phyloP scores from a whole-genome alignment of 37 sponge, comb jelly and placozoan species.

The Ianthella basta region DNA sequence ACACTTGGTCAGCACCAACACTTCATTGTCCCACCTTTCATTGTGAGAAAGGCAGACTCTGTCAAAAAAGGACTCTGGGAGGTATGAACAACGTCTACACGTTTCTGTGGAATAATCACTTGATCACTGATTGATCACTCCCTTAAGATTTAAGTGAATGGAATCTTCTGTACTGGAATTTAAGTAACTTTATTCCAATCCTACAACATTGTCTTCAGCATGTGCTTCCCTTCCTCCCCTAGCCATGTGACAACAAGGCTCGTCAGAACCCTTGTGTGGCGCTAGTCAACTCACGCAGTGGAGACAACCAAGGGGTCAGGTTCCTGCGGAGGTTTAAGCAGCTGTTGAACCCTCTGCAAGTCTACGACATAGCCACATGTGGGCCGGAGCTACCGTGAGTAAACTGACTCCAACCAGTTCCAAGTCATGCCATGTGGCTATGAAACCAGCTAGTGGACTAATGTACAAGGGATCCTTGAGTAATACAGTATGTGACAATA shows the following conservation, averaged over 20 bases:
- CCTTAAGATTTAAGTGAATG: too few relatives aligned
- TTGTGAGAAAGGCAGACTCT: conserved; percentile 66
- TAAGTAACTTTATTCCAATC: too few relatives aligned
- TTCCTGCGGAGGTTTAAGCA: conserved; percentile 87
- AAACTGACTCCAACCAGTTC: background rate
- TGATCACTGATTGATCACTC: too few relatives aligned
- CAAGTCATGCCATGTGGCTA: too few relatives aligned
- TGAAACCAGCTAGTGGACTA: too few relatives aligned
- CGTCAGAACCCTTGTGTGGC: conserved; percentile 86
- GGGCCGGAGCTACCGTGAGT: conserved; percentile 89
- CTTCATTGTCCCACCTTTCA: conserved; percentile 81
- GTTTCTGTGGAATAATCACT: too few relatives aligned
- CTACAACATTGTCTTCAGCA: background rate
- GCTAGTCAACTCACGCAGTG: conserved; percentile 94
- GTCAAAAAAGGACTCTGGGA: conserved; percentile 78
- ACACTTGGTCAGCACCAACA: conserved; percentile 64
- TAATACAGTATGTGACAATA: too few relatives aligned
- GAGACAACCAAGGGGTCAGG: conserved; percentile 93
- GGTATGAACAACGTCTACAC: conserved; percentile 38
- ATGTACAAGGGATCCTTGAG: too few relatives aligned
- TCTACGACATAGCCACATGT: conserved; percentile 86
- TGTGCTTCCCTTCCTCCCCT: conserved; percentile 9
- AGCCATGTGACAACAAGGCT: conserved; percentile 65
- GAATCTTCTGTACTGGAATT: too few relatives aligned
- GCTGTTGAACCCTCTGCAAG: conserved; percentile 93